A percentile compares a stretch with the other conserved stretches of the same genome.
Conservation (phyloP, 2,888 invertebrate genomes). For the Apeira syringaria region DNA sequence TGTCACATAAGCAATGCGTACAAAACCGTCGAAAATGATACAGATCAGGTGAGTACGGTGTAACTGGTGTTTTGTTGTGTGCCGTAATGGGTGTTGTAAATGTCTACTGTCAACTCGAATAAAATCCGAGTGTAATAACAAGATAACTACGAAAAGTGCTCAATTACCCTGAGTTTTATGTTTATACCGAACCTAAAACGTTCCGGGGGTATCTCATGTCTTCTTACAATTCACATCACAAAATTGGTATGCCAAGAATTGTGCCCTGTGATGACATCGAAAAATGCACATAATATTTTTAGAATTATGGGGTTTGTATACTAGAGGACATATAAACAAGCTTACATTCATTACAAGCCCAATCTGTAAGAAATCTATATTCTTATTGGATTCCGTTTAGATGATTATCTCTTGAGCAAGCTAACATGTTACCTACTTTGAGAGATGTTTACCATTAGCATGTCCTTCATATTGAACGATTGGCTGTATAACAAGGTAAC, state of each 20-base stretch:
- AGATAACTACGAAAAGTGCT: constrained; percentile 49
- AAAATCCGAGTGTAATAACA: constrained; percentile 68
- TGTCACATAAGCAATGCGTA: constrained; percentile 80
- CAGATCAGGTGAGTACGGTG: constrained; percentile 72
- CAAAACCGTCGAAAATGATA: constrained; percentile 80
- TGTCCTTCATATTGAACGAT: constrained; percentile 51
- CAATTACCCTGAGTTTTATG: constrained; percentile 12
- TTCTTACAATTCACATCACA: constrained; percentile 17
- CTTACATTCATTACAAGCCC: constrained; percentile 52
- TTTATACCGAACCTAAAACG: constrained; percentile 9
- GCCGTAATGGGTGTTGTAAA: constrained; percentile 65
- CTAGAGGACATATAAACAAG: constrained; percentile 72
- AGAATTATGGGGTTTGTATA: constrained; percentile 76
- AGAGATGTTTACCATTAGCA: constrained; percentile 35
- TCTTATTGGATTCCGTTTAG: constrained; percentile 43
- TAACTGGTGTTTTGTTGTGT: constrained; percentile 58
- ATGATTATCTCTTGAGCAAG: constrained; percentile 37
- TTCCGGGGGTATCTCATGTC: constrained; percentile 3
- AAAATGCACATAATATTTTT: constrained; percentile 79
- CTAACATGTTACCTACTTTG: constrained; percentile 58
- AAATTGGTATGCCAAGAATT: constrained; percentile 17
- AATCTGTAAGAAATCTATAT: constrained; percentile 32
- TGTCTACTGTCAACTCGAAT: constrained; percentile 78
- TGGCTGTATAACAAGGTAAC: constrained; percentile 23
- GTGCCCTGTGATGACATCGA: constrained; percentile 62